A percentile compares a stretch with the other conserved stretches of the same genome.
Evolutionary conservation across 2,888 invertebrate species (phyloP).

Genomic region (Prostheceraeus crozeri): DNA sequence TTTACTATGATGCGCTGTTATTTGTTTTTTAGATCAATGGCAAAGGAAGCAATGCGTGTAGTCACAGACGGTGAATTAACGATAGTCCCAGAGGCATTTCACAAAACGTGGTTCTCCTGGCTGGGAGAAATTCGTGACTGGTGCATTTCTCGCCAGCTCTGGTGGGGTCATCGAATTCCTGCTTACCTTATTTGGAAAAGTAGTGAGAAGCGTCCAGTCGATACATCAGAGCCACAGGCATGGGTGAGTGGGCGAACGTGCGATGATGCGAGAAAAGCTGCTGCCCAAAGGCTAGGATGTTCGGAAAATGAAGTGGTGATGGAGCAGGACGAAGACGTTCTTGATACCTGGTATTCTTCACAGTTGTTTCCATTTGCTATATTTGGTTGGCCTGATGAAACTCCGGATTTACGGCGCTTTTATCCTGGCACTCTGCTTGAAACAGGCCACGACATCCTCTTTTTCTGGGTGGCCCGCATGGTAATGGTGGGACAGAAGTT

Average conservation of each 20-base stretch:
- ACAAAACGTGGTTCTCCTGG: constrained; percentile 89
- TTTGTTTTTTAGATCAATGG: constrained; percentile 14
- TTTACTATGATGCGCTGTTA: too few species aligned
- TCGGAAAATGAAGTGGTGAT: constrained; percentile 6
- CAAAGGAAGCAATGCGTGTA: constrained; percentile 55
- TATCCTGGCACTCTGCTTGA: constrained; percentile 87
- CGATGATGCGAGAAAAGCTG: constrained; percentile 72
- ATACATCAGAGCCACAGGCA: too few species aligned
- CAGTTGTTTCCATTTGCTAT: constrained; percentile 90
- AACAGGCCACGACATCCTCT: constrained; percentile 91
- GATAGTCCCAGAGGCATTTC: constrained; percentile 74
- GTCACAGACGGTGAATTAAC: constrained; percentile 72
- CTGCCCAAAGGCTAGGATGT: constrained; percentile 54
- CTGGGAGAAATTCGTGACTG: constrained; percentile 92
- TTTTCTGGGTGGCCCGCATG: constrained; percentile 99
- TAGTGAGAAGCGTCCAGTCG: constrained; percentile 48
- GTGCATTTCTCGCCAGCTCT: constrained; percentile 93
- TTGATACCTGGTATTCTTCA: constrained; percentile 98
- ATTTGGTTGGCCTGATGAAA: constrained; percentile 85
- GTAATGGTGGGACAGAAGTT: constrained; percentile 88
- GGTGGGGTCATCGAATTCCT: constrained; percentile 99
- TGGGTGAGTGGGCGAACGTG: constrained; percentile 64
- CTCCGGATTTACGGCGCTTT: constrained; percentile 67
- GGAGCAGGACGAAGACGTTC: constrained; percentile 75
- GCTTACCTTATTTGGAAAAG: constrained; percentile 68